Percentiles rank a stretch among this genome's conserved stretches.
Conservation (phyloP, 1,140 invertebrate genomes). For the Caenorhabditis elegans region DNA sequence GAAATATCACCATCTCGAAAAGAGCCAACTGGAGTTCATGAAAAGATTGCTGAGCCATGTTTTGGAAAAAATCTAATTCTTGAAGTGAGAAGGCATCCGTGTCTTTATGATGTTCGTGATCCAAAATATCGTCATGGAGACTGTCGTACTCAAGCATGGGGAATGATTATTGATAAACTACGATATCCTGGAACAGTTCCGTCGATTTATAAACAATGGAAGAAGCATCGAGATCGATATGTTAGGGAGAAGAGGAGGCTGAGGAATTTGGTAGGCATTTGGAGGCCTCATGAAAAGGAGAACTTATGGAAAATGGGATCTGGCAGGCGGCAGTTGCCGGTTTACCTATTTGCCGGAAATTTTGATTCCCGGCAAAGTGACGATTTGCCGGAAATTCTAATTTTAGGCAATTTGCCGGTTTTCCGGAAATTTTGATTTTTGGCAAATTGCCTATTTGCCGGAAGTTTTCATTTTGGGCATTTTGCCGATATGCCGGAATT, state of each 20-base stretch:
- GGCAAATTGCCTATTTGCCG: no score
- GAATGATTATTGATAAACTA: slow-evolving; percentile 39
- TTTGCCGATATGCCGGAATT: no score
- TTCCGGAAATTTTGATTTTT: no score
- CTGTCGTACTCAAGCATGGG: slow-evolving; percentile 45
- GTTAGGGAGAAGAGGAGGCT: slow-evolving; percentile 46
- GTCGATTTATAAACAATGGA: slow-evolving; percentile 51
- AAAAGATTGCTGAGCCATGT: slow-evolving; percentile 29
- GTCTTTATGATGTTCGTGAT: slow-evolving; percentile 48
- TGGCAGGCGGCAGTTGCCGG: no score
- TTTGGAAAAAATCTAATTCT: slow-evolving; percentile 35
- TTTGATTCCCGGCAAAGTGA: no score
- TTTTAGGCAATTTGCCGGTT: no score
- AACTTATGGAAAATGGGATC: no score
- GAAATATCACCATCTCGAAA: slow-evolving; percentile 22
- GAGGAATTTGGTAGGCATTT: background rate
- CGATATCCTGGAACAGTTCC: slow-evolving; percentile 38
- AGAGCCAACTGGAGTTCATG: background rate
- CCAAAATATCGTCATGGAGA: slow-evolving; percentile 49
- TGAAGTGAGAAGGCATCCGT: slow-evolving; percentile 47
- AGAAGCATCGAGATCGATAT: slow-evolving; percentile 49
- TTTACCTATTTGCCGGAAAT: no score
- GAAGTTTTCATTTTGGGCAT: no score
- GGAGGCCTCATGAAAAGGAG: no score
- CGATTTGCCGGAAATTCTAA: no score